These are phyloP conservation scores for Larimichthys polyactis DNA, from an alignment of 2,113 vertebrate species.

Conservation along the genomic window DNA sequence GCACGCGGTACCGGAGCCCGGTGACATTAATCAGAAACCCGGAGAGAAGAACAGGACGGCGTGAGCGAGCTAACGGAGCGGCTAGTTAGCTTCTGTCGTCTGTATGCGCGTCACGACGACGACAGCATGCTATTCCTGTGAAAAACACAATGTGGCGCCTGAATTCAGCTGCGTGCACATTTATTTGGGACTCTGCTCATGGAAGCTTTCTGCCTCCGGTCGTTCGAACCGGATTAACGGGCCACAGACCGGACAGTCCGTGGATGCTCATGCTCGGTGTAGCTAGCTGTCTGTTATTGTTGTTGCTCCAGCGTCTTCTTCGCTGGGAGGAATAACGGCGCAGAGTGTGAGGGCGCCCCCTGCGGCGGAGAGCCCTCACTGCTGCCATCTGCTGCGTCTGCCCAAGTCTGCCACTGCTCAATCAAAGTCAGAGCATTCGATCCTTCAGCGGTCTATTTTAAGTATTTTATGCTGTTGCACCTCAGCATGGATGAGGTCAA, in stretches of 20 bases:
- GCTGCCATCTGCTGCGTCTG: too few species aligned
- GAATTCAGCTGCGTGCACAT: not conserved
- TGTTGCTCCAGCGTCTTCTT: slow-evolving; percentile 54
- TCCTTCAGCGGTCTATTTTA: too few species aligned
- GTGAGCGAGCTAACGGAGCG: slow-evolving; percentile 38
- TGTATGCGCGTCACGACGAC: slow-evolving; percentile 24
- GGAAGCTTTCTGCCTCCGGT: not conserved
- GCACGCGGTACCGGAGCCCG: slow-evolving; percentile 37
- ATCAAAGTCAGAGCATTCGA: too few species aligned
- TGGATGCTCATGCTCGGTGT: not conserved
- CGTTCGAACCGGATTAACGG: not conserved
- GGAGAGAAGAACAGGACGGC: not conserved
- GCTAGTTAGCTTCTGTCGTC: slow-evolving; percentile 16
- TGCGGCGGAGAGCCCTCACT: not conserved
- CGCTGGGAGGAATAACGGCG: not conserved
- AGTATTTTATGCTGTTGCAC: too few species aligned
- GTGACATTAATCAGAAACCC: slow-evolving; percentile 50
- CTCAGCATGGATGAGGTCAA: too few species aligned
- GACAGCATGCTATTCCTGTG: not conserved
- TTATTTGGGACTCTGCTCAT: not conserved
- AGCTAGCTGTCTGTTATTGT: slow-evolving; percentile 63
- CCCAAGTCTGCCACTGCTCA: not conserved
- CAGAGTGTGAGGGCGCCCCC: not conserved
- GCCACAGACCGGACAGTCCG: not conserved
- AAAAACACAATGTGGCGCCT: not conserved